A percentile compares a stretch with the other conserved stretches of the same genome.
Conservation (phyloP, 2,888 invertebrate species). For the Macroteleia sp. region DNA sequence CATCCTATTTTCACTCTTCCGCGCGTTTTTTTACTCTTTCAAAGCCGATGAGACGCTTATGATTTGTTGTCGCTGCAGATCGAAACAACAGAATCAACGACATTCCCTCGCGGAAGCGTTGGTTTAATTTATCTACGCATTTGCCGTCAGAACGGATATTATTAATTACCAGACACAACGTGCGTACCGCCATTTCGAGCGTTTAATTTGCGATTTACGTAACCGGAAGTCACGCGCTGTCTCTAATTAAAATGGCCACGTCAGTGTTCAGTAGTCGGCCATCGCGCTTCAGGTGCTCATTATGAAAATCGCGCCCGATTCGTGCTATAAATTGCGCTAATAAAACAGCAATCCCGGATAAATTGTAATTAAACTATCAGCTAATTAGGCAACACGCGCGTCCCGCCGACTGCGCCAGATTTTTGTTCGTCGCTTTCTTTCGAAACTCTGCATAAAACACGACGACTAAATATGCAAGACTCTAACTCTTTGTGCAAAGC, state of each 20-base stretch:
- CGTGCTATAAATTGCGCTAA: slow-evolving; percentile 33
- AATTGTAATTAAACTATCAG: slow-evolving; percentile 37
- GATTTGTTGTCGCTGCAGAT: slow-evolving; percentile 51
- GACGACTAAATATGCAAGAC: slow-evolving; percentile 1
- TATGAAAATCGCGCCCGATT: slow-evolving; percentile 50
- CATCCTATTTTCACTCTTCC: slow-evolving; percentile 19
- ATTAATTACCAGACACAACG: slow-evolving; percentile 62
- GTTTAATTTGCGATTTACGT: slow-evolving; percentile 70
- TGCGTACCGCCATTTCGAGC: slow-evolving; percentile 46
- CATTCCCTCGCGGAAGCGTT: slow-evolving; percentile 43
- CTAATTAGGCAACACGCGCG: slow-evolving; percentile 9
- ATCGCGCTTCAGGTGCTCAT: slow-evolving; percentile 44
- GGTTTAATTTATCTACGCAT: slow-evolving; percentile 64
- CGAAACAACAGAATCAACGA: slow-evolving; percentile 51
- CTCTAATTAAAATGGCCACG: slow-evolving; percentile 69
- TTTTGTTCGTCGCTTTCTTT: background rate
- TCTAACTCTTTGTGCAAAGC: background rate
- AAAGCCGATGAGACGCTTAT: slow-evolving; percentile 16
- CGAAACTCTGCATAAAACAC: background rate
- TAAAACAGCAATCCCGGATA: slow-evolving; percentile 15
- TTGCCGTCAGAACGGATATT: slow-evolving; percentile 58
- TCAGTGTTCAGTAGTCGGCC: slow-evolving; percentile 49
- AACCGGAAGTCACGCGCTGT: slow-evolving; percentile 66
- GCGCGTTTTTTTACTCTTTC: slow-evolving; percentile 22
- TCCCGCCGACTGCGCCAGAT: background rate